Evolutionary conservation across 2,797 vertebrate genomes (phyloP), one percentile per base, ranked within the genome.

Genomic region (Anguilla anguilla): DNA sequence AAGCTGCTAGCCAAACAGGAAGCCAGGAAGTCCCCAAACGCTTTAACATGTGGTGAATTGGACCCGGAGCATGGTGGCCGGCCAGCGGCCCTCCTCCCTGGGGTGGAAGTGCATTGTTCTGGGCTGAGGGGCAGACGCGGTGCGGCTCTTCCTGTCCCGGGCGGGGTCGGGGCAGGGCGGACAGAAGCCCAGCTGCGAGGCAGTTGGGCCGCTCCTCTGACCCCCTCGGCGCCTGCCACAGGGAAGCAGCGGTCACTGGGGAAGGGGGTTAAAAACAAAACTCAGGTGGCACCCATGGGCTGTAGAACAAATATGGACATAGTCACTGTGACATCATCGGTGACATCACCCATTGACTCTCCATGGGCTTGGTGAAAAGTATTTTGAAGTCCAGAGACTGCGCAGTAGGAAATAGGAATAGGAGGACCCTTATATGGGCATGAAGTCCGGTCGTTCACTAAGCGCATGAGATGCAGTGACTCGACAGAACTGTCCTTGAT

Each of bases 41-140:
- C 22, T 43, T 81, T 43, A 81, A 81, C 35, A 25, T 43, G 39
- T 19, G 77, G 77, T 2, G 39, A 17, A 46, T 81, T 15, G 46
- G 11, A 46, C 77, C 77, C 77, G 19, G 31, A 46, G 77, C 0
- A 4, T 4, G 43, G 77, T 17, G 17, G 35, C 31, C 10, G 11
- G 72, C 72, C 0, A 31, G 72, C 31, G 2, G 28, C 72, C 72
- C 64, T 67, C 13, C 28, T 81, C 77, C 77, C 77, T 46, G 77
- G 39, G 79, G 86, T 55, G 61, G 86, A 69, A 72, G 61, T 49
- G 35, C 61, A 87, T 87, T 84, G 86, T 87, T 87, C 59, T 72
- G 81, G 31, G n/a, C 61, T 43, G 59, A 13, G 9, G 19, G 39
- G 25, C 22, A 53, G n/a, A n/a, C 64, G 69, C 39, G 25, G 6